Percentiles rank a stretch among this genome's conserved stretches.
Conservation (phyloP, 2,888 invertebrate genomes). For the Neria commutata region DNA sequence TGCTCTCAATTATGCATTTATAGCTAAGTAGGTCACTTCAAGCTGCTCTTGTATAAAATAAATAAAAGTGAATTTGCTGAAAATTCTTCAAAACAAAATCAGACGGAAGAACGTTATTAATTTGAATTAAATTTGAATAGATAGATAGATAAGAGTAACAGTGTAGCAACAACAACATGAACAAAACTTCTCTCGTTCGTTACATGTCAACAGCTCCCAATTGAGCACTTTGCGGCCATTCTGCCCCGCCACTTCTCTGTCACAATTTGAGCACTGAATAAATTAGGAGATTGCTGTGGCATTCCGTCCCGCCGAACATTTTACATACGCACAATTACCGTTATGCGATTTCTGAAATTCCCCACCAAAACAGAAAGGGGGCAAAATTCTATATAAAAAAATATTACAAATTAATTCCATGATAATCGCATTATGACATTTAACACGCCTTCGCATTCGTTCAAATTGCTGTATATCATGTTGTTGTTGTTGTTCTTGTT, state of each 20-base stretch:
- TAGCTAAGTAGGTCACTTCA: too few relatives aligned
- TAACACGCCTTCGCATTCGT: neutral
- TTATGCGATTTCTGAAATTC: constrained; percentile 1
- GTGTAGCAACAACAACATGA: neutral
- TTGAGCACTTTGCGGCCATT: neutral
- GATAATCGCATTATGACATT: neutral
- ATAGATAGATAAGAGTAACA: neutral
- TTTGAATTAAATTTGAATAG: too few relatives aligned
- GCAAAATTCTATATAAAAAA: neutral
- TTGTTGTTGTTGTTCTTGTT: neutral
- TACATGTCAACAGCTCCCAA: neutral
- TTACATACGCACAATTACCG: neutral
- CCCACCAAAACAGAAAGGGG: neutral
- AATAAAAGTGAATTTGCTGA: too few relatives aligned
- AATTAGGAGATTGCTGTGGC: neutral
- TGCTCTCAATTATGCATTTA: too few relatives aligned
- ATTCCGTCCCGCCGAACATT: neutral
- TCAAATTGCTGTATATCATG: neutral
- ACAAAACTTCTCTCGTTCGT: neutral
- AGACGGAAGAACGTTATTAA: too few relatives aligned
- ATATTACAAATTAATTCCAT: constrained; percentile 5
- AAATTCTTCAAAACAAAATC: too few relatives aligned
- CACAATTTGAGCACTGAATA: neutral
- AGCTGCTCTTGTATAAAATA: too few relatives aligned
- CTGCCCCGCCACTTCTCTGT: neutral